Percentiles rank a stretch among this genome's conserved stretches.
Evolutionary conservation across 2,888 invertebrate species (phyloP).

Genomic region (Cetonia aurata): DNA sequence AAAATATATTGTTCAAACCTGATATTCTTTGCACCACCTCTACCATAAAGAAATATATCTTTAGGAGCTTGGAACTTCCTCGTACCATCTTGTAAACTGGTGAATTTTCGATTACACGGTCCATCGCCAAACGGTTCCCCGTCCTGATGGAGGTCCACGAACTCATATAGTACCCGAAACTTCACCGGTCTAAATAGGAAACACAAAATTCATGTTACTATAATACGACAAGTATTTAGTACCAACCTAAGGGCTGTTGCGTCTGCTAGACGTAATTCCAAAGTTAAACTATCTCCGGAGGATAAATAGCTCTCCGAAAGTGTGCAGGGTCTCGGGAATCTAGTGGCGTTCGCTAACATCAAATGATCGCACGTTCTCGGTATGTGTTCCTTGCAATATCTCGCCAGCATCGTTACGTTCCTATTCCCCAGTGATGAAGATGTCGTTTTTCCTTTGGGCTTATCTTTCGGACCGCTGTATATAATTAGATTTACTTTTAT

Average conservation of each 20-base stretch:
- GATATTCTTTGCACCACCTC: conserved; percentile 86
- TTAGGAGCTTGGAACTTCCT: conserved; percentile 83
- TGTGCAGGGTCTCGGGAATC: conserved; percentile 77
- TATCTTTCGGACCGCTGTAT: conserved; percentile 60
- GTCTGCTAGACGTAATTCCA: conserved; percentile 84
- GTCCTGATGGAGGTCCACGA: conserved; percentile 88
- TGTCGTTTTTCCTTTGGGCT: conserved; percentile 56
- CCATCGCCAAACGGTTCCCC: conserved; percentile 83
- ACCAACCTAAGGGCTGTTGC: conserved; percentile 84
- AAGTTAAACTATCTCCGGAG: conserved; percentile 82
- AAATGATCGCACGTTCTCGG: conserved; percentile 88
- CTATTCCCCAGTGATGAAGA: conserved; percentile 68
- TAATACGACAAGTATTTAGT: no score
- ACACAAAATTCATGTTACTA: conserved; percentile 15
- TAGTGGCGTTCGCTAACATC: conserved; percentile 71
- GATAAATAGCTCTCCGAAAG: conserved; percentile 87
- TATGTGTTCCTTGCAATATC: conserved; percentile 85
- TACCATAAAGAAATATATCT: conserved; percentile 87
- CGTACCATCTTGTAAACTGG: conserved; percentile 74
- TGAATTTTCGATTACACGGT: conserved; percentile 83
- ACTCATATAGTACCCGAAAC: conserved; percentile 89
- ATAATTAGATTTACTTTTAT: not conserved
- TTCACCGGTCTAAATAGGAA: conserved; percentile 77
- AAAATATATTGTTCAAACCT: conserved; percentile 68
- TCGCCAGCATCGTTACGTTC: conserved; percentile 83